These are phyloP conservation scores for Siderastrea siderea DNA, from an alignment of 92 coral and sea anemone genomes.

Conservation along the genomic window DNA sequence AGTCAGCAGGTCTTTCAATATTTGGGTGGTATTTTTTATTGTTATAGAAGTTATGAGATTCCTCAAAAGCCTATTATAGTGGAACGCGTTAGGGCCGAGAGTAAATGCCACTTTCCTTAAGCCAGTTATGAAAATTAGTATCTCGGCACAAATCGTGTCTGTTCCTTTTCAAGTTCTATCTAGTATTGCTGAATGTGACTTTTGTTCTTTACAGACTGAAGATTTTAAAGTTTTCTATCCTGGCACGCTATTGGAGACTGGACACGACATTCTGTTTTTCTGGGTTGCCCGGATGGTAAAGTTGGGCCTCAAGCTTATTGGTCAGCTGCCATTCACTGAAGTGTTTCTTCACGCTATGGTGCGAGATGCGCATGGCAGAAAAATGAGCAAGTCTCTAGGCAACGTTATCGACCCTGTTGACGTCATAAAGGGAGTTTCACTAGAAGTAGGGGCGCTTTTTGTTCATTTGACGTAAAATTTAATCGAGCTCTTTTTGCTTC, in stretches of 20 bases:
- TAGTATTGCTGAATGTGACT: neutral
- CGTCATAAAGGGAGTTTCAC: slow-evolving; percentile 91
- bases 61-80: no score
- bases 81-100: no score
- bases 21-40: no score
- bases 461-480: neutral
- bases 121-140: no score
- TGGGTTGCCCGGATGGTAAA: slow-evolving; percentile 99
- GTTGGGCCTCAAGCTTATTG: slow-evolving; percentile 92
- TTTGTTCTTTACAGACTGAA: slow-evolving; percentile 72
- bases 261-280: slow-evolving; percentile 98
- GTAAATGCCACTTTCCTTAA: no score
- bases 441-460: slow-evolving; percentile 83
- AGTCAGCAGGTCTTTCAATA: no score
- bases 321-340: slow-evolving; percentile 94
- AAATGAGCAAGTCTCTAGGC: slow-evolving; percentile 99
- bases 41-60: no score
- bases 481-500: no score
- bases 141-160: no score
- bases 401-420: slow-evolving; percentile 99
- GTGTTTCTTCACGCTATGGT: slow-evolving; percentile 99
- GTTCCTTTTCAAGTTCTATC: no score
- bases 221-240: slow-evolving; percentile 93
- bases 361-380: slow-evolving; percentile 99
- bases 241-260: slow-evolving; percentile 96